Evolutionary conservation across 2,797 vertebrate genomes (phyloP).

Genomic region (Emys orbicularis): DNA sequence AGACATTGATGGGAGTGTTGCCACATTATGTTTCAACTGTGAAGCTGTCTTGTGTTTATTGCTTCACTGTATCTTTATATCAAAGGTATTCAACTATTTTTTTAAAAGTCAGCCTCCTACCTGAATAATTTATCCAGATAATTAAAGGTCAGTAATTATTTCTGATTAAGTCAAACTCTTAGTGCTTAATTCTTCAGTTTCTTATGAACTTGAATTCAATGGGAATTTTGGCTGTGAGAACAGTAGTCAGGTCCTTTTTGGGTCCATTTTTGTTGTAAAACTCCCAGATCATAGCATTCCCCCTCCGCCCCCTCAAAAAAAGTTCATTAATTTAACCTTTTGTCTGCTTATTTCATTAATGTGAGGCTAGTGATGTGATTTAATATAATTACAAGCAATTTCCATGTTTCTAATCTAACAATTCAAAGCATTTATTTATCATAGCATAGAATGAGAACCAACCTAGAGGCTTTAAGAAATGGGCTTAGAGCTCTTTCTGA

Average conservation of each 20-base stretch:
- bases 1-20: neutral
- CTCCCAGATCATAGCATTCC: neutral
- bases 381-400: neutral
- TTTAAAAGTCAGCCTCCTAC: neutral
- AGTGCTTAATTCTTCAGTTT: neutral
- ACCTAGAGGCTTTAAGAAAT: neutral
- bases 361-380: neutral
- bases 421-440: neutral
- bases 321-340: neutral
- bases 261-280: neutral
- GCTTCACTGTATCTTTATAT: neutral
- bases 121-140: neutral
- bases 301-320: neutral
- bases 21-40: neutral
- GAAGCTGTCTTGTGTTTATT: neutral
- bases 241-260: neutral
- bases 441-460: neutral
- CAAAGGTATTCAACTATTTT: neutral
- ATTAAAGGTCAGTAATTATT: accelerated
- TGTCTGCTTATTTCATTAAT: neutral
- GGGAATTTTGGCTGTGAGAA: neutral
- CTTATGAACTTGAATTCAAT: neutral
- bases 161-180: neutral
- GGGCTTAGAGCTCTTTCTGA: neutral
- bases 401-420: neutral